Evolutionary conservation across 2,888 invertebrate genomes (phyloP), one percentile per base, ranked within the genome.

Genomic region (Argyra leucocephala): DNA sequence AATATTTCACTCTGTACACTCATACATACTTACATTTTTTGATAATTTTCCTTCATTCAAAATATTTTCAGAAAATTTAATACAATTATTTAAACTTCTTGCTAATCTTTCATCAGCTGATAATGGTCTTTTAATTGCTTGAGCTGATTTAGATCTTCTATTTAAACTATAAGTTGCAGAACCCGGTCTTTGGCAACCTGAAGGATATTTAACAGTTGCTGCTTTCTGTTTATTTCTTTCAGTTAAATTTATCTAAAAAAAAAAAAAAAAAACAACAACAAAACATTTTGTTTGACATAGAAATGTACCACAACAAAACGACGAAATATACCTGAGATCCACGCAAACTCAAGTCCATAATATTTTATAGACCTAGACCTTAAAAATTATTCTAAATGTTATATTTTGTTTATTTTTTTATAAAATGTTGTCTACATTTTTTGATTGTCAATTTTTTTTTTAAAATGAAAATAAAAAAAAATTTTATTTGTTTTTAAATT

Each of bases 311-410:
- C 22, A 62, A n/a, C 37, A 9, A 22, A 22, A 69, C 72, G 61
- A n/a, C 37, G 4, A 22, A 22, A 69, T 72, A 69, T 67, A 79
- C 79, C 75, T 80, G 80, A 37, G 80, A 80, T 67, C 80, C 80
- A 69, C 71, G 71, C 64, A 80, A 75, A 74, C 77, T 75, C 73
- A 80, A 76, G 76, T 80, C 80, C 80, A 79, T 79, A 73, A 73
- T 78, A 75, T 65, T 66, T 31, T 12, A 37, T 37, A 37, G 9
- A 37, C 15, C 6, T 5, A 48, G 48, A 48, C 9, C 37, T 37
- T 15, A 37, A 37, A 31, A 31, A n/a, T n/a, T 31, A 10, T 37
- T 37, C 12, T 37, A 37, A 48, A 48, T 48, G 18, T 2, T 48
- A 18, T 18, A 3, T 48, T 18, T 48, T 48, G 12, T 31, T 31